Percentiles rank a stretch among this genome's conserved stretches.
Evolutionary conservation across 1,140 invertebrate species (phyloP).

Genomic region (Papilio machaon): DNA sequence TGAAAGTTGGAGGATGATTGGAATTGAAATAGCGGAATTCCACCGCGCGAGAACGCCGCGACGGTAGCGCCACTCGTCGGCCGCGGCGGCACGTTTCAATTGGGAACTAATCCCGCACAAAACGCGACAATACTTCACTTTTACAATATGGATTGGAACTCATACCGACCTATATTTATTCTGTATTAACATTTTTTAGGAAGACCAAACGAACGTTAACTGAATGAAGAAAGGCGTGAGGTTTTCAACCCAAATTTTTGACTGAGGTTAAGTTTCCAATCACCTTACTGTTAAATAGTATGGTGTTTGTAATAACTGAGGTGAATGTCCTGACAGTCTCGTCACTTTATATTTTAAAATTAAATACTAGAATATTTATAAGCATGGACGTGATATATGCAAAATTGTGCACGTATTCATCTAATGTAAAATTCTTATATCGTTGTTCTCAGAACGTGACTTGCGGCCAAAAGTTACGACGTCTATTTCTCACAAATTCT

Average conservation of each 20-base stretch:
- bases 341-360: no score
- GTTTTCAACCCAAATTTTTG: background rate
- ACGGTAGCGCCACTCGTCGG: background rate
- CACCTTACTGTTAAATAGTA: background rate
- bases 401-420: background rate
- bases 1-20: conserved; percentile 27
- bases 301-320: background rate
- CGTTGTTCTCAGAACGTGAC: conserved; percentile 9
- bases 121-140: conserved; percentile 12
- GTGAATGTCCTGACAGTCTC: background rate
- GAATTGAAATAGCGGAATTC: background rate
- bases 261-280: background rate
- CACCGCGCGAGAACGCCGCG: background rate
- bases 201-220: background rate
- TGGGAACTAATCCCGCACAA: conserved; percentile 27
- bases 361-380: no score
- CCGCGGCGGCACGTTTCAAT: conserved; percentile 29
- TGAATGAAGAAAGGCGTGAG: no score
- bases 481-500: background rate
- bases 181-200: background rate
- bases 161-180: background rate
- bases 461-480: conserved; percentile 25
- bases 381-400: background rate
- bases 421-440: conserved; percentile 12
- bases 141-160: background rate